A percentile compares a stretch with the other conserved stretches of the same genome.
Evolutionary conservation across 53 echinoderm and acorn worm species (phyloP).

Genomic region (Holothuria leucospilota): DNA sequence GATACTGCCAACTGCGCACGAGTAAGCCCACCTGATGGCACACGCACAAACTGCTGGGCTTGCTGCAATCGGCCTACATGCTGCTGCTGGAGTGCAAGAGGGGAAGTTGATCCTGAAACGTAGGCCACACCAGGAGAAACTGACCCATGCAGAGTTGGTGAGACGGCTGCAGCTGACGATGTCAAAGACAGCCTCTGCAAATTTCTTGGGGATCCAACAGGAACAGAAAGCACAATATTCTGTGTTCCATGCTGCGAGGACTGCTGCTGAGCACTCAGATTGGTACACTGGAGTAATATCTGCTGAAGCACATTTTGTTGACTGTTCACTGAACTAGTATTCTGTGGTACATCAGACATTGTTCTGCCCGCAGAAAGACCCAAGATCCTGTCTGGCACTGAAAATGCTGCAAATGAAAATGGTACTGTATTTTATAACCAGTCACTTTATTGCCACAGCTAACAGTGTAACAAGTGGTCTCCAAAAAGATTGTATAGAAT

Average conservation of each 20-base stretch:
- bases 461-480: neutral
- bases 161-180: constrained; percentile 27
- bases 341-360: constrained; percentile 37
- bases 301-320: constrained; percentile 24
- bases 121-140: constrained; percentile 34
- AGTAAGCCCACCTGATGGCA: neutral
- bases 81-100: constrained; percentile 20
- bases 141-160: constrained; percentile 6
- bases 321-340: constrained; percentile 18
- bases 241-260: constrained; percentile 21
- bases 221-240: constrained; percentile 44
- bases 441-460: neutral
- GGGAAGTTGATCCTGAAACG: constrained; percentile 35
- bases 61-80: constrained; percentile 25
- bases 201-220: constrained; percentile 31
- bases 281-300: constrained; percentile 19
- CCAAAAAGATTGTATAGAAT: too few relatives aligned
- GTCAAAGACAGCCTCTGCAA: constrained; percentile 41
- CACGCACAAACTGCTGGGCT: constrained; percentile 25
- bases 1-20: constrained; percentile 11
- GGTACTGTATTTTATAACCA: too few relatives aligned
- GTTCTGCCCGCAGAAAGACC: neutral
- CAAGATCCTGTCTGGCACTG: too few relatives aligned
- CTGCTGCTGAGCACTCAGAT: constrained; percentile 22
- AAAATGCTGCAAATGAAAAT: too few relatives aligned